Conservation (phyloP, 2,888 invertebrate genomes). For the Sceliomorpha sp. region DNA sequence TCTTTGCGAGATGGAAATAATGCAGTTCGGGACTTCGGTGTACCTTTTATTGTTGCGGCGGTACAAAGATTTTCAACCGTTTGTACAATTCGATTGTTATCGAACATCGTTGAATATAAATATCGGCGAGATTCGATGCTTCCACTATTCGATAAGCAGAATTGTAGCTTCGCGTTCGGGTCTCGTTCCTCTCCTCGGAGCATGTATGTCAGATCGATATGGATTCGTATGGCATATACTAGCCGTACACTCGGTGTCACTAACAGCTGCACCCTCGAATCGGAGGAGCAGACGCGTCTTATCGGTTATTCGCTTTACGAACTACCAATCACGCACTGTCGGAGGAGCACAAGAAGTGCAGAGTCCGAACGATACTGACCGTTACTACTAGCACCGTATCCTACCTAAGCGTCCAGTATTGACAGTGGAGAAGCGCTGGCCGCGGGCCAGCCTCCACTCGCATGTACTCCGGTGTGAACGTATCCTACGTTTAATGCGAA, state of each 20-base stretch:
- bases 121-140: constrained; percentile 11
- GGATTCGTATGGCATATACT: constrained; percentile 32
- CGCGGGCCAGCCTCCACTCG: constrained; percentile 64
- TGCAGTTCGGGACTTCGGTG: too few species aligned
- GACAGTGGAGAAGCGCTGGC: constrained; percentile 60
- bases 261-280: constrained; percentile 28
- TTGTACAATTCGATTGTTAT: not conserved
- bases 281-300: constrained; percentile 35
- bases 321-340: constrained; percentile 44
- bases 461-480: constrained; percentile 67
- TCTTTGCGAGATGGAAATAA: too few species aligned
- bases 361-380: constrained; percentile 68
- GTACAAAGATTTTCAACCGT: too few species aligned
- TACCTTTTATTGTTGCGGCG: too few species aligned
- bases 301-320: constrained; percentile 47
- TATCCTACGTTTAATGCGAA: constrained; percentile 71
- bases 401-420: constrained; percentile 38
- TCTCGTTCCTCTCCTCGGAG: constrained; percentile 28
- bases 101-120: constrained; percentile 14
- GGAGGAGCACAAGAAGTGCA: constrained; percentile 34
- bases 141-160: constrained; percentile 22
- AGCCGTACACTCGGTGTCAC: constrained; percentile 31
- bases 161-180: constrained; percentile 17
- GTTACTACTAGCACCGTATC: constrained; percentile 64
- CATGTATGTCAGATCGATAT: constrained; percentile 42